phyloP scores from a whole-genome alignment of 2,797 vertebrate genomes.

The Tapera naevia region DNA sequence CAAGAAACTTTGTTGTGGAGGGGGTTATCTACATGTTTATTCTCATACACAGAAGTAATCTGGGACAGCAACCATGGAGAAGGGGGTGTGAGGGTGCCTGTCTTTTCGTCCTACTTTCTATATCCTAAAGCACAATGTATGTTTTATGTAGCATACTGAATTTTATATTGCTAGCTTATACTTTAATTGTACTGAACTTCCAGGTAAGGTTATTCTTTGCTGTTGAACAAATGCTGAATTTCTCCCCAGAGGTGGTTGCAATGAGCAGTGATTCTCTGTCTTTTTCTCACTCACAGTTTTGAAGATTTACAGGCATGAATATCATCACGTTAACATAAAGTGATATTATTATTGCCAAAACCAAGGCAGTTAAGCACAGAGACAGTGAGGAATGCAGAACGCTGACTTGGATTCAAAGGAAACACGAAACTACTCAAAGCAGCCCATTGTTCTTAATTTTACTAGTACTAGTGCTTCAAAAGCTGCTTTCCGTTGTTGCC shows the following conservation, averaged over 20 bases:
- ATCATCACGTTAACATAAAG: slow-evolving; percentile 51
- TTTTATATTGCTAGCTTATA: slow-evolving; percentile 21
- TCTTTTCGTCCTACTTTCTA: neutral
- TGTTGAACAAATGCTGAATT: slow-evolving; percentile 51
- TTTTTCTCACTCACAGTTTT: slow-evolving; percentile 40
- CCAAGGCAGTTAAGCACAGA: slow-evolving; percentile 17
- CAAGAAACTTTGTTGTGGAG: neutral
- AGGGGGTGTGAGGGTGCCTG: neutral
- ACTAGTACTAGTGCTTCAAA: neutral
- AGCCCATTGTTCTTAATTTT: slow-evolving; percentile 9
- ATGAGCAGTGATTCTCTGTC: slow-evolving; percentile 15
- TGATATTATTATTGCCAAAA: slow-evolving; percentile 47
- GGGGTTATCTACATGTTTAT: neutral
- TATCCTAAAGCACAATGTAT: neutral
- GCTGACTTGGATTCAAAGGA: neutral
- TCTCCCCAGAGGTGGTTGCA: slow-evolving; percentile 48
- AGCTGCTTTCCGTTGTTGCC: neutral
- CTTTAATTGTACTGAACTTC: slow-evolving; percentile 48
- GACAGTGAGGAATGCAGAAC: slow-evolving; percentile 1
- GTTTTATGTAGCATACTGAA: neutral
- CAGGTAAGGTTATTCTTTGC: slow-evolving; percentile 54
- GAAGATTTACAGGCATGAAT: slow-evolving; percentile 56
- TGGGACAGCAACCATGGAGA: neutral
- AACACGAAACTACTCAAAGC: neutral
- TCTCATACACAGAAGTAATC: neutral